Base-by-base conservation (phyloP, 1,140 invertebrate genomes). In the Drosophila sp. region DNA sequence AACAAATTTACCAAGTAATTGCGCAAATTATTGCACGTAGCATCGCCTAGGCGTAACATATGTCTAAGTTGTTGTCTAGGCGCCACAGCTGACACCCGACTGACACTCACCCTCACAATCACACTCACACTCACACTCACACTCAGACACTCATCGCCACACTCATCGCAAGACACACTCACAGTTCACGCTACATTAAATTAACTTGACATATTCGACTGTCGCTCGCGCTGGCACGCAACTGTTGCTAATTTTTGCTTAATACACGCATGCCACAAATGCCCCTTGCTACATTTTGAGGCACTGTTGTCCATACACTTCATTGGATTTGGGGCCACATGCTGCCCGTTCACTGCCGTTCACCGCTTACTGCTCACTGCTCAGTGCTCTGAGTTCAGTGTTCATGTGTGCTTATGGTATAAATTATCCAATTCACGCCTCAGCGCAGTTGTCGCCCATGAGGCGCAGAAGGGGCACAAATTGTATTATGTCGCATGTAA, bases 21-120 rank as follows among this genome's bases (percentile, higher is more conserved):
- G 82, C 72, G 87, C 84, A 89, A 89, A 89, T 89, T 89, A 89
- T 89, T 89, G 83, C 83, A 89, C 83, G 83, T 89, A 89, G 79
- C 75, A 72, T 58, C 64, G 73, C 73, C 62, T 69, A 69, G 65
- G 64, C 63, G 70, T 72, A 84, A 78, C 81, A 84, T 76, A 78
- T 81, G 81, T 69, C 29, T 51, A 38, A 48, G 69, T 58, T 79
- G 62, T 57, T 65, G 70, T 64, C 51, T 61, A 72, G 61, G 72
- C 43, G 57, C 63, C 72, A 73, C 81, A 84, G 81, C 78, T 86
- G 81, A 16, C 81, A 59, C 46, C 51, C 16, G 16, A 75, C 75
- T 61, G 48, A 77, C 51, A 61, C 66, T 16, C 50, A 36, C 7
- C 27, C 7, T 29, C 36, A 34, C n/a, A 45, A 48, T 36, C 11